Conservation (phyloP, 2,113 vertebrate species). For the Crypturellus undulatus region DNA sequence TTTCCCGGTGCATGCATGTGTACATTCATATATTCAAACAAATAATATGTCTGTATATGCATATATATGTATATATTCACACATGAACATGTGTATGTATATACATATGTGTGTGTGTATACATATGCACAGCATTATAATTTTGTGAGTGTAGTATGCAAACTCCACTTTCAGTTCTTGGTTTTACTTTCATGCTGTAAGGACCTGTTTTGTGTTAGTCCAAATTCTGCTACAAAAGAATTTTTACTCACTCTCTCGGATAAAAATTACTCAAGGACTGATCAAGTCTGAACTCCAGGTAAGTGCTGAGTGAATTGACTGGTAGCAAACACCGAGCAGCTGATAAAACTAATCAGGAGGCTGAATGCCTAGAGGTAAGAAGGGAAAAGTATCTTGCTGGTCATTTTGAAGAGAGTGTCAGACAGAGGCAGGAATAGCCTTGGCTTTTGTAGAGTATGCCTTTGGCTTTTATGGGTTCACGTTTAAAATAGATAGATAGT, state of each 20-base stretch:
- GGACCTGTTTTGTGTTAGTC: background rate
- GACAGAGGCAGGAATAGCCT: background rate
- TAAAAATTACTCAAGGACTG: background rate
- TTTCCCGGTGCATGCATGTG: background rate
- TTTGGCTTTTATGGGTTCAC: background rate
- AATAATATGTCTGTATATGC: accelerated
- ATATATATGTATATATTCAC: background rate
- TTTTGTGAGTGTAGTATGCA: background rate
- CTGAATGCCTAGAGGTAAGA: background rate
- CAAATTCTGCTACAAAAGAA: background rate
- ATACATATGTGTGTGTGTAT: accelerated
- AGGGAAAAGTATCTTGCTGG: background rate
- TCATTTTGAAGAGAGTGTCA: background rate
- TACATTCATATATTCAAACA: background rate
- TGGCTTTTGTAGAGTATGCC: background rate
- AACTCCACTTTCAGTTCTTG: background rate
- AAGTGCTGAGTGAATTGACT: background rate
- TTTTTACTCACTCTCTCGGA: background rate
- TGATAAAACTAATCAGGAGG: background rate
- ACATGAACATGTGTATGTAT: no score
- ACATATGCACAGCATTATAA: background rate
- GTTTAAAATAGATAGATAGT: background rate
- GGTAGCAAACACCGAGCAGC: background rate
- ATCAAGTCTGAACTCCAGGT: background rate
- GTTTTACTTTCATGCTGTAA: background rate